Conservation (phyloP, 2,888 invertebrate species). For the Calameuta filiformis region DNA sequence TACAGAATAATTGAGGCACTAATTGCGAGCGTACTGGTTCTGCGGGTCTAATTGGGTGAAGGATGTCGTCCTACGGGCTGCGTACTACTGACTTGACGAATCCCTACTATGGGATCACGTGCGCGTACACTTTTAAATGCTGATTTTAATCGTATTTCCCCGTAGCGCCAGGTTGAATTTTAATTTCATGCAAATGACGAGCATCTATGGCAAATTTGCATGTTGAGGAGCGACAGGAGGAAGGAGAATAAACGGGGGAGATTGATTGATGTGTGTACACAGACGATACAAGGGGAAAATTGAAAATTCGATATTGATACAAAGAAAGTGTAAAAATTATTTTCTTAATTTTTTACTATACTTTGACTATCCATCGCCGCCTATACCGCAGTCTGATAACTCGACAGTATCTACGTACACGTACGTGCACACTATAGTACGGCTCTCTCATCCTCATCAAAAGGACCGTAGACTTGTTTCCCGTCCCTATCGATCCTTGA, state of each 20-base stretch:
- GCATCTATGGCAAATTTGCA: conserved; percentile 18
- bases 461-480: not conserved
- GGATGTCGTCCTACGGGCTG: not conserved
- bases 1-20: not conserved
- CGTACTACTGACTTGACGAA: not conserved
- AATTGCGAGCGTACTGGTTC: not conserved
- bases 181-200: conserved; percentile 32
- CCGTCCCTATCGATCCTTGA: not conserved
- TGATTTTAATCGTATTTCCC: conserved; percentile 37
- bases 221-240: conserved; percentile 16
- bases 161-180: conserved; percentile 25
- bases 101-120: not conserved
- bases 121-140: not conserved
- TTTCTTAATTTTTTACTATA: not conserved
- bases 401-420: not conserved
- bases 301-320: not conserved
- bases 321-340: not conserved
- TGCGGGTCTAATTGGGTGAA: not conserved
- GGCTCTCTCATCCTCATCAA: not conserved
- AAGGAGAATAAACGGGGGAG: not conserved
- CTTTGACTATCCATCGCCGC: not conserved
- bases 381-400: not conserved
- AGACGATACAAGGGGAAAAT: conserved; percentile 13
- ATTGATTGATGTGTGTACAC: not conserved
- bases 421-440: too few relatives aligned